phyloP scores from a whole-genome alignment of 2,113 vertebrate genomes.

The Onychorhynchus coronatus region DNA sequence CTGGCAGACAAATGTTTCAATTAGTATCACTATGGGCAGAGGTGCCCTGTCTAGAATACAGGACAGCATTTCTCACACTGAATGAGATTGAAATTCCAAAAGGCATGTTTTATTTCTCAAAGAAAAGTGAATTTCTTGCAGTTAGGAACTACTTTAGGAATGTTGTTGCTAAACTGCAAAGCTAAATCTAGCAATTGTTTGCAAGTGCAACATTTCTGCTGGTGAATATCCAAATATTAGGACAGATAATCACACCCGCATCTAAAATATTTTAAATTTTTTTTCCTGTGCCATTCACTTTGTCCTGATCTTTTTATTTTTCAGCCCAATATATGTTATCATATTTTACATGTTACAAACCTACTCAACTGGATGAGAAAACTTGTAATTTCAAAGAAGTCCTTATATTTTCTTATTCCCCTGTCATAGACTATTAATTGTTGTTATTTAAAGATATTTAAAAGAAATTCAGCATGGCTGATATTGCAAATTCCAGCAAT shows the following conservation, averaged over 20 bases:
- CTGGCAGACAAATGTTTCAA: not conserved
- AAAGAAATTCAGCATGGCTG: not conserved
- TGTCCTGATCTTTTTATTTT: not conserved
- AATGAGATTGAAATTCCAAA: not conserved
- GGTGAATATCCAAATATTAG: not conserved
- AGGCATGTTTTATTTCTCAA: not conserved
- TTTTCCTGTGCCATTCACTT: not conserved
- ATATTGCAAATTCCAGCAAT: not conserved
- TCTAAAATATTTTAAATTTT: not conserved
- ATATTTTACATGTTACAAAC: not conserved
- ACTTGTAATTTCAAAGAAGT: not conserved
- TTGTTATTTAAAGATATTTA: not conserved
- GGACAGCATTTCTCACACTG: not conserved
- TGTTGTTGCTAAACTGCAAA: not conserved
- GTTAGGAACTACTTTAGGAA: not conserved
- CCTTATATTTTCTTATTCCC: not conserved
- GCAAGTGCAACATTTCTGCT: not conserved
- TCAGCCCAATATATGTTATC: not conserved
- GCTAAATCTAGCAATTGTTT: not conserved
- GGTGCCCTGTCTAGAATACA: not conserved
- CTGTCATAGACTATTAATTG: conserved; percentile 6
- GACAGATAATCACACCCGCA: not conserved
- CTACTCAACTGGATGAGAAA: not conserved
- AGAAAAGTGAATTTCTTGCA: not conserved
- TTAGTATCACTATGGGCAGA: not conserved